A percentile compares a stretch with the other conserved stretches of the same genome.
phyloP scores from a whole-genome alignment of 2,797 vertebrate species.

The Cryptoblepharus egeriae region DNA sequence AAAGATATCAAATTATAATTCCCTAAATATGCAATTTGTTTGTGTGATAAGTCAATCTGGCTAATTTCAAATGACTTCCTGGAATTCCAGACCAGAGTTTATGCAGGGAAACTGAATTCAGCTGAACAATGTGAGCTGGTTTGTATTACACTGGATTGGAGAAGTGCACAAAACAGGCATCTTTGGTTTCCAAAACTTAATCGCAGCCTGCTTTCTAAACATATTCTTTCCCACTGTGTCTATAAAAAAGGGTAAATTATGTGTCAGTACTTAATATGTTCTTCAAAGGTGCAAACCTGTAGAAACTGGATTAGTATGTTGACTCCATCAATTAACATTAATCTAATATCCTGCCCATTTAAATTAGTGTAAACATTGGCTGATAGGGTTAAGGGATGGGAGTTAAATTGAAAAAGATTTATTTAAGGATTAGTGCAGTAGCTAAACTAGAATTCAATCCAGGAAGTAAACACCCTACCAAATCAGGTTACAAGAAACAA shows the following conservation, averaged over 20 bases:
- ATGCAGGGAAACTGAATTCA: conserved; percentile 25
- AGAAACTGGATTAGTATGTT: conserved; percentile 73
- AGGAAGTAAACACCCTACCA: conserved; percentile 76
- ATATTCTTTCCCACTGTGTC: conserved; percentile 28
- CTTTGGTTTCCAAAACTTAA: conserved; percentile 49
- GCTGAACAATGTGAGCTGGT: conserved; percentile 28
- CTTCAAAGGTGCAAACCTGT: conserved; percentile 69
- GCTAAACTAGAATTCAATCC: conserved; percentile 75
- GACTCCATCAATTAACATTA: conserved; percentile 75
- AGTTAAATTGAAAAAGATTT: conserved; percentile 75
- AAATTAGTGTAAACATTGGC: conserved; percentile 75
- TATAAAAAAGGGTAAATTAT: conserved; percentile 52
- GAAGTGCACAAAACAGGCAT: conserved; percentile 34
- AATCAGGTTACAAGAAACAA: conserved; percentile 71
- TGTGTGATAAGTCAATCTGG: conserved; percentile 35
- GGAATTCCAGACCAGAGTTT: conserved; percentile 25
- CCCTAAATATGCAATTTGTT: conserved; percentile 29
- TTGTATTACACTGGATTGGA: conserved; percentile 39
- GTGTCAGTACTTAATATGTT: conserved; percentile 61
- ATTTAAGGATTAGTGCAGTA: conserved; percentile 76
- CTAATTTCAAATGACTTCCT: conserved; percentile 12
- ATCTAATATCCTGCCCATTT: conserved; percentile 79
- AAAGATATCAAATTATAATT: not conserved
- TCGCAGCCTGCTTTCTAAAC: conserved; percentile 29
- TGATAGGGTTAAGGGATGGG: conserved; percentile 64